Evolutionary conservation across 2,797 vertebrate genomes (phyloP).

Genomic region (Karalla daura): DNA sequence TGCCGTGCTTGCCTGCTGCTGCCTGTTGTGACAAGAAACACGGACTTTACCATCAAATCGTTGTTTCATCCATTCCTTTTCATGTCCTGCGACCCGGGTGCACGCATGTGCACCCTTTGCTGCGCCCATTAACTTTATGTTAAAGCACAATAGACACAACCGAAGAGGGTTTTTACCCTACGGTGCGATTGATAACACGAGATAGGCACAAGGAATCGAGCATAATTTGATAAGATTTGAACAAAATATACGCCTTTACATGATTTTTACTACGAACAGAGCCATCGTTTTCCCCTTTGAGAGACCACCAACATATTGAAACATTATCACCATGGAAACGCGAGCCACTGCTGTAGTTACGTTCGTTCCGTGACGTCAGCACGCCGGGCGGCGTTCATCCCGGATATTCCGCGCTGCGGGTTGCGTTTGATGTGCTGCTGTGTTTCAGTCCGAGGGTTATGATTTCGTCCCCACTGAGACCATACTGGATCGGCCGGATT

Average conservation of each 20-base stretch:
- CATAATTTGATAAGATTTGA: too few species aligned
- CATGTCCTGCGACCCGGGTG: neutral
- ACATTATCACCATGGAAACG: conserved; percentile 55
- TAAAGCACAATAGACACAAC: too few species aligned
- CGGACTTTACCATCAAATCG: neutral
- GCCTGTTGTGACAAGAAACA: conserved; percentile 31
- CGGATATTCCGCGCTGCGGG: conserved; percentile 43
- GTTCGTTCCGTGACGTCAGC: conserved; percentile 45
- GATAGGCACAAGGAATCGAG: too few species aligned
- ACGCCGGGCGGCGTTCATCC: conserved; percentile 70
- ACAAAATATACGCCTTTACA: too few species aligned
- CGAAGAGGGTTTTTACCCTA: too few species aligned
- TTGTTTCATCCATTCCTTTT: neutral
- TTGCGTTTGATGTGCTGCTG: neutral
- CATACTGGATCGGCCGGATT: conserved; percentile 57
- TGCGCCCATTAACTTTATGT: too few species aligned
- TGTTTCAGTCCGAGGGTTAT: conserved; percentile 51
- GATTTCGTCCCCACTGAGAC: conserved; percentile 38
- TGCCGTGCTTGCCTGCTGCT: conserved; percentile 53
- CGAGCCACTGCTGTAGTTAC: conserved; percentile 14
- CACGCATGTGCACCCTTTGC: too few species aligned
- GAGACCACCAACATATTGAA: neutral
- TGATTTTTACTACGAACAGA: too few species aligned
- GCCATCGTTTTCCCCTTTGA: neutral
- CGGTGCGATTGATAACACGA: too few species aligned